Percentiles rank a stretch among this genome's conserved stretches.
phyloP scores from a whole-genome alignment of 2,113 vertebrate genomes.

The Gymnorhina tibicen region DNA sequence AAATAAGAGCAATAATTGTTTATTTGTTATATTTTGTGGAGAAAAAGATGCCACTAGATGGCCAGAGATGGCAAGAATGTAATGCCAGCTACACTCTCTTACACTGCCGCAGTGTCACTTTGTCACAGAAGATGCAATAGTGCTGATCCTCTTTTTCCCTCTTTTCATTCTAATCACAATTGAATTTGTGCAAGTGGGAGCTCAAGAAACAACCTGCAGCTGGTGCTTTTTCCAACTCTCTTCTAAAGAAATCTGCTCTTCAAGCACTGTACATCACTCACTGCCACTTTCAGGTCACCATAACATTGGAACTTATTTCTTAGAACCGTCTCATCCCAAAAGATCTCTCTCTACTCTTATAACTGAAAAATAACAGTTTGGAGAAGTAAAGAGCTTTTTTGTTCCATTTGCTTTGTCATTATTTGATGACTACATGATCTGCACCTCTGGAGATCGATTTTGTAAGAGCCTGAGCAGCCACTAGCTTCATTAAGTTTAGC shows the following conservation, averaged over 20 bases:
- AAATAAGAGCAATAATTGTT: background rate
- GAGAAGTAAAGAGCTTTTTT: background rate
- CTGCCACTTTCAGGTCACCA: background rate
- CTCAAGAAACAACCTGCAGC: background rate
- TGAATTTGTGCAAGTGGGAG: background rate
- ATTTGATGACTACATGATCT: background rate
- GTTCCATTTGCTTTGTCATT: background rate
- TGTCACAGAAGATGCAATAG: background rate
- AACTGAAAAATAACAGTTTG: background rate
- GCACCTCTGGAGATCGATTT: background rate
- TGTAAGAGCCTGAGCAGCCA: background rate
- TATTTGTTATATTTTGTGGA: background rate
- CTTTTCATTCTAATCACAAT: background rate
- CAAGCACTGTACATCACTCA: background rate
- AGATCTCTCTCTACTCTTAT: background rate
- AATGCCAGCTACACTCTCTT: background rate
- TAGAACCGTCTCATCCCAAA: background rate
- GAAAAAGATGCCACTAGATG: constrained; percentile 17
- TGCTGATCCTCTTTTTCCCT: background rate
- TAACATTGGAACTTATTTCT: background rate
- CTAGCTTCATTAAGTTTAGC: background rate
- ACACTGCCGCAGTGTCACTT: background rate
- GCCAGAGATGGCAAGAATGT: background rate
- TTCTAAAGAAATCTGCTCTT: background rate
- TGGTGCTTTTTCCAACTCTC: background rate